These are phyloP conservation scores for Anastatus disparis DNA, from an alignment of 1,140 invertebrate genomes.

Conservation along the genomic window DNA sequence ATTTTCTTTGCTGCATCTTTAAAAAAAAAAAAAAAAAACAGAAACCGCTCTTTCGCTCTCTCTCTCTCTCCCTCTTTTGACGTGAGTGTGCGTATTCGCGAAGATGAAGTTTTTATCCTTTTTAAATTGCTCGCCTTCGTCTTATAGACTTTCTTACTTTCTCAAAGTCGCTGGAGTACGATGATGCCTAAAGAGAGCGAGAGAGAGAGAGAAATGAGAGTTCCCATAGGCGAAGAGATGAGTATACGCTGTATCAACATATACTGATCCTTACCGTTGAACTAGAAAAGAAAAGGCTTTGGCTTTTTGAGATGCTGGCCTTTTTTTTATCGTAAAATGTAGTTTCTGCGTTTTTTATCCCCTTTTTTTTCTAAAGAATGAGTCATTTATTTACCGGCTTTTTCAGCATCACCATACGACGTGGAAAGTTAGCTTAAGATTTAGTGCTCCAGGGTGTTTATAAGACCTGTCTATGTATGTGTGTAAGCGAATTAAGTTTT, in stretches of 20 bases:
- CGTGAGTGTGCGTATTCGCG: conserved; percentile 8
- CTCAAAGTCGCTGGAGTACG: no score
- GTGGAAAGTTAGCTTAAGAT: no score
- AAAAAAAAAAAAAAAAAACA: no score
- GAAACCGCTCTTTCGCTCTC: no score
- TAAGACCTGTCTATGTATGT: background rate
- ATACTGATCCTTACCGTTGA: no score
- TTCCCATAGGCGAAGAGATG: no score
- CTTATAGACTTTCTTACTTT: no score
- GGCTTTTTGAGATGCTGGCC: conserved; percentile 4
- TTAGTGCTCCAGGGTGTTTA: conserved; percentile 8
- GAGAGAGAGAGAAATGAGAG: background rate
- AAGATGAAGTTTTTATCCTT: conserved; percentile 21
- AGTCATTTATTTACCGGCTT: conserved; percentile 35
- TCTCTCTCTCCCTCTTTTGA: background rate
- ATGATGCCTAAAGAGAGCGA: no score
- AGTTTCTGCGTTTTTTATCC: background rate
- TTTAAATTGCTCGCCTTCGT: conserved; percentile 19
- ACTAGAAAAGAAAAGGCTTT: no score
- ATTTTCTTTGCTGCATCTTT: no score
- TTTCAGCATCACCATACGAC: conserved; percentile 5
- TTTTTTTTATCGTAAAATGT: conserved; percentile 36
- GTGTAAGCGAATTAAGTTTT: conserved; percentile 26
- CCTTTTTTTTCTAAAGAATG: no score
- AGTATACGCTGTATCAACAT: no score